These are phyloP conservation scores for Phrynocephalus versicolor DNA, from an alignment of 2,113 vertebrate genomes.

Conservation along the genomic window DNA sequence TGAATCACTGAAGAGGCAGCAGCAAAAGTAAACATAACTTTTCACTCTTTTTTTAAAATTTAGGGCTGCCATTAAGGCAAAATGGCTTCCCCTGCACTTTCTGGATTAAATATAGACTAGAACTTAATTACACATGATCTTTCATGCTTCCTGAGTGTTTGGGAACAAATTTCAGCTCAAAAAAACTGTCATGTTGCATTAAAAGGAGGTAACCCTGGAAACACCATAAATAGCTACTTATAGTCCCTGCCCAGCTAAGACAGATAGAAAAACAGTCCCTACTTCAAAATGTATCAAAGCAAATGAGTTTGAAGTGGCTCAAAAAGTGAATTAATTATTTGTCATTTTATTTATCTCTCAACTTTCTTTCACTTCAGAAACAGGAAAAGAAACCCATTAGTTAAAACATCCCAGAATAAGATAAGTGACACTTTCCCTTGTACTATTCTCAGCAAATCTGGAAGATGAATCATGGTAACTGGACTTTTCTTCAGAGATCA, in stretches of 20 bases:
- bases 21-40: neutral
- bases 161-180: neutral
- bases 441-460: too few species aligned
- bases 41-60: neutral
- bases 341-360: too few species aligned
- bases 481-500: too few species aligned
- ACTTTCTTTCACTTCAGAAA: too few species aligned
- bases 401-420: neutral
- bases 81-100: neutral
- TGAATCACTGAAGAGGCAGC: neutral
- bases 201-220: neutral
- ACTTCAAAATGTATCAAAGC: too few species aligned
- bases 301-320: neutral
- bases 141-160: neutral
- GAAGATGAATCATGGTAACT: too few species aligned
- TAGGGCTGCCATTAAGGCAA: neutral
- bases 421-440: neutral
- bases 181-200: neutral
- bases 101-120: neutral
- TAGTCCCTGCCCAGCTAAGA: too few species aligned
- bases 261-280: too few species aligned
- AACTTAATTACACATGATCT: neutral
- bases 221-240: neutral
- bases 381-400: neutral
- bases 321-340: too few species aligned